Evolutionary conservation across 2,797 vertebrate species (phyloP).

Genomic region (Takifugu ocellatus): DNA sequence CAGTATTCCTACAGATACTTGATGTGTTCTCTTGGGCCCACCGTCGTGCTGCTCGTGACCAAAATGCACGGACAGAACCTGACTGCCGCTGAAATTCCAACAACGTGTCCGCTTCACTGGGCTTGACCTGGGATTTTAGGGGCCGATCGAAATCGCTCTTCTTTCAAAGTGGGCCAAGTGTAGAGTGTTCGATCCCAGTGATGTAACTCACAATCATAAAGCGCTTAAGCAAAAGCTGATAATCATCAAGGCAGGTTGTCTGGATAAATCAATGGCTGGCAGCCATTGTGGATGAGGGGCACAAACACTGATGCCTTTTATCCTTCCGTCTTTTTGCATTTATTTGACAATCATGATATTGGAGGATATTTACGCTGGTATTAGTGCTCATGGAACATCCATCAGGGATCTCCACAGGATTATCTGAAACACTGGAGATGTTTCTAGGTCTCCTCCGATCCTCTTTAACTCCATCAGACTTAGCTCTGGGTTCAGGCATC

Average conservation of each 20-base stretch:
- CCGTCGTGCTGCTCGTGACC: constrained; percentile 12
- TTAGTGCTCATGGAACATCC: constrained; percentile 21
- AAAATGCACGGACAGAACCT: constrained; percentile 9
- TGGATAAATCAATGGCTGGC: constrained; percentile 47
- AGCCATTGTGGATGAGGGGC: constrained; percentile 14
- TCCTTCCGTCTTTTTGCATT: constrained; percentile 30
- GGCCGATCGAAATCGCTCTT: constrained; percentile 46
- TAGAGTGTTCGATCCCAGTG: constrained; percentile 17
- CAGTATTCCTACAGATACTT: not conserved
- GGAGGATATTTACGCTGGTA: constrained; percentile 23
- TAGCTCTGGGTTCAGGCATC: constrained; percentile 22
- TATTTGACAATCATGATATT: constrained; percentile 14
- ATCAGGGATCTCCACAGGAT: constrained; percentile 30
- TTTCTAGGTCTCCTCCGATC: constrained; percentile 46
- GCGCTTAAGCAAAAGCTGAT: constrained; percentile 58
- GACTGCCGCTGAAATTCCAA: constrained; percentile 28
- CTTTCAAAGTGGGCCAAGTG: constrained; percentile 27
- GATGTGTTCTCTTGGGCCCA: constrained; percentile 11
- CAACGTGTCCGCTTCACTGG: constrained; percentile 31
- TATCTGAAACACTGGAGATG: constrained; percentile 43
- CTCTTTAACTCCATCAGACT: constrained; percentile 41
- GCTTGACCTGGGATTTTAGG: constrained; percentile 38
- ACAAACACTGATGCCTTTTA: constrained; percentile 26
- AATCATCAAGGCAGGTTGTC: constrained; percentile 42
- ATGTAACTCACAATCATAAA: constrained; percentile 44